Percentiles rank a stretch among this genome's conserved stretches.
phyloP scores from a whole-genome alignment of 2,888 invertebrate species.

The Xiphydria camelus region DNA sequence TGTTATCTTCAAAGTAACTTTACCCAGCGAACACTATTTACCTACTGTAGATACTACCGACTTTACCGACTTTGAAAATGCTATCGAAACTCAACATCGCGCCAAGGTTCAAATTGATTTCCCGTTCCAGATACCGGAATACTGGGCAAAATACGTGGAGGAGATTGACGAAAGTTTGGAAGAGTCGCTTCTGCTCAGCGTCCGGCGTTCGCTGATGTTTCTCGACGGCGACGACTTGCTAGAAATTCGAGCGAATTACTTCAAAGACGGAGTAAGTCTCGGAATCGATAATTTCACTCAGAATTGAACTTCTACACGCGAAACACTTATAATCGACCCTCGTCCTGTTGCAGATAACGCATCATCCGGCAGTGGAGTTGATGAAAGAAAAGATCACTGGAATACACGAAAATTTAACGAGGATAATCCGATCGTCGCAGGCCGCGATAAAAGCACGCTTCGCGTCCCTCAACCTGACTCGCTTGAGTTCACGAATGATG shows the following conservation, averaged over 20 bases:
- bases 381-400: constrained; percentile 7
- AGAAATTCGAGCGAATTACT: constrained; percentile 6
- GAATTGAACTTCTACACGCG: not conserved
- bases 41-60: too few species aligned
- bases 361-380: constrained; percentile 8
- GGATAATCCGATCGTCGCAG: too few species aligned
- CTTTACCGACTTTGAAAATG: too few species aligned
- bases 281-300: too few species aligned
- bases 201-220: constrained; percentile 67
- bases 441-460: too few species aligned
- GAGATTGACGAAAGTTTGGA: constrained; percentile 75
- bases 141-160: constrained; percentile 76
- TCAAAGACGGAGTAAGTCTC: constrained; percentile 2
- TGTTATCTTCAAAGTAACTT: too few species aligned
- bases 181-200: constrained; percentile 68
- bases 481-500: constrained; percentile 13
- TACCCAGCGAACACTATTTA: too few species aligned
- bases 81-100: too few species aligned
- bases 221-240: constrained; percentile 63
- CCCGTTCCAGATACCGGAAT: constrained; percentile 67
- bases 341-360: constrained; percentile 13
- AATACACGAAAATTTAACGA: too few species aligned
- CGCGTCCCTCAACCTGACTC: constrained; percentile 9
- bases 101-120: constrained; percentile 1
- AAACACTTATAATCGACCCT: not conserved